Base-by-base conservation (phyloP, 2,113 vertebrate genomes). In the Menura novaehollandiae region DNA sequence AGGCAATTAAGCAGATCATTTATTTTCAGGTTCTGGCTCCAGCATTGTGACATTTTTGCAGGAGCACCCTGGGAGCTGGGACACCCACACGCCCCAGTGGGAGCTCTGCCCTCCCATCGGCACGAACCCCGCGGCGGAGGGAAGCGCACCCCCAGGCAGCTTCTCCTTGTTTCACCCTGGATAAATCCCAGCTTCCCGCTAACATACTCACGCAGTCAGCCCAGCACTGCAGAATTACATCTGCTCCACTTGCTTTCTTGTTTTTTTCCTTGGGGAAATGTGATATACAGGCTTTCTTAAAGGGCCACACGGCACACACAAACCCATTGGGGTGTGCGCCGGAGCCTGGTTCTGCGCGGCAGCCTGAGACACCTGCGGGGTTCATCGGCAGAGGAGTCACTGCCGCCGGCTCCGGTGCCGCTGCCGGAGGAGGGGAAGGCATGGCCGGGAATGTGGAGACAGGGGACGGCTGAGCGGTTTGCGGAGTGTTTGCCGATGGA, bases 381-480 rank as follows among this genome's bases (percentile, higher is more conserved):
- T 4, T 8, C 33, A 15, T 7, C 4, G 5, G 32, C 1, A 0
- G 33, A 41, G 82, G 15, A 11, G 17, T 8, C 1, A 0, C 51
- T 17, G 43, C 51, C 3, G 2, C 22, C 6, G 4, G 30, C 56
- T 37, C 15, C 41, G 20, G 44, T 13, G 64, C 22, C 0, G 0
- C 8, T 5, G 10, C 28, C 33, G 39, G 32, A 11, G 51, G 44
- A 67, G 27, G 9, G n/a, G 24, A 28, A 46, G 47, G 59, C 64
- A 55, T 1, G 33, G 35, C 19, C 1, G 4, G 35, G 43, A 24
- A 5, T 44, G 59, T 0, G 6, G 39, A 24, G 28, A 13, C 22
- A 3, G 19, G 44, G 46, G 11, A 35, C 0, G 1, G 43, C 21
- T 0, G 2, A 30, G 43, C 0, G 0, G 14, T 32, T 39, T 47